phyloP scores from a whole-genome alignment of 1,140 invertebrate genomes.

The Dreissena rostriformis region DNA sequence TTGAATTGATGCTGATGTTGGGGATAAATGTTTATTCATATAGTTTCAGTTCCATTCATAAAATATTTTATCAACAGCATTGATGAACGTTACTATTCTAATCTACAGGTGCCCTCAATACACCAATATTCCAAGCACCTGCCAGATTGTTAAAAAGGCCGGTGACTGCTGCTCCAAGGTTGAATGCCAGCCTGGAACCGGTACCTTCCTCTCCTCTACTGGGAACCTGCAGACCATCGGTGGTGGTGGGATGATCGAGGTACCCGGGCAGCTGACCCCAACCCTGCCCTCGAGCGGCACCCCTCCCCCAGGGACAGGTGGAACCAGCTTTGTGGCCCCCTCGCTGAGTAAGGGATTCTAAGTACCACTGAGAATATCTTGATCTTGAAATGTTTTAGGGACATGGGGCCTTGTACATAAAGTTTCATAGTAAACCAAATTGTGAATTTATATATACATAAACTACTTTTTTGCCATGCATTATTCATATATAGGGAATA shows the following conservation, averaged over 20 bases:
- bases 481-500: too few species aligned
- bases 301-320: conserved; percentile 62
- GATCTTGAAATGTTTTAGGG: too few species aligned
- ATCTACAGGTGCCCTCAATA: conserved; percentile 69
- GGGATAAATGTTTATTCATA: too few species aligned
- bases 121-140: conserved; percentile 68
- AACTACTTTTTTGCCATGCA: too few species aligned
- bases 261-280: conserved; percentile 35
- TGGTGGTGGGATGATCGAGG: conserved; percentile 58
- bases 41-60: too few species aligned
- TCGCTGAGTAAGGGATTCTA: conserved; percentile 56
- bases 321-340: conserved; percentile 52
- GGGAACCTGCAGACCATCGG: conserved; percentile 63
- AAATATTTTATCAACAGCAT: too few species aligned
- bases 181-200: conserved; percentile 61
- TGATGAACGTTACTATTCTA: too few species aligned
- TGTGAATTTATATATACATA: too few species aligned
- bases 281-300: conserved; percentile 56
- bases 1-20: too few species aligned
- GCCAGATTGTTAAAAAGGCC: conserved; percentile 60
- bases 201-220: conserved; percentile 67
- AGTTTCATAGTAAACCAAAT: too few species aligned
- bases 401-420: too few species aligned
- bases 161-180: conserved; percentile 70
- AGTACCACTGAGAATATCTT: too few species aligned